These are phyloP conservation scores for Ptychoptera albimana DNA, from an alignment of 2,888 invertebrate genomes.

Conservation along the genomic window DNA sequence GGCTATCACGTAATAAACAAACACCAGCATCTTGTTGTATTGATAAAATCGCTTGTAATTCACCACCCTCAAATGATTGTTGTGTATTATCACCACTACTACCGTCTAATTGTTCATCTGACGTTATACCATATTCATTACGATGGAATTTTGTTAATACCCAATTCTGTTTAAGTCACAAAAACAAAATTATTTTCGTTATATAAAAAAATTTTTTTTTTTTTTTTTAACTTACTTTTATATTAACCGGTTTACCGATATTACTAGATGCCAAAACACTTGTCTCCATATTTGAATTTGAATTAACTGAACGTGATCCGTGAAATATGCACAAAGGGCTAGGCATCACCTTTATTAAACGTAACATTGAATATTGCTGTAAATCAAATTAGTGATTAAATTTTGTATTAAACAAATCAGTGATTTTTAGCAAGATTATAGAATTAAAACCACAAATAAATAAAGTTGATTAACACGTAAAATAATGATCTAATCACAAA, in stretches of 20 bases:
- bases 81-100: not conserved
- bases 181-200: not conserved
- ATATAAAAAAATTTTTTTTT: not conserved
- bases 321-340: conserved; percentile 1
- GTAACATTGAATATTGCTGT: not conserved
- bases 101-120: not conserved
- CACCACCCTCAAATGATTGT: conserved; percentile 17
- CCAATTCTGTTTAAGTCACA: conserved; percentile 1
- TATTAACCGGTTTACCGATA: no score
- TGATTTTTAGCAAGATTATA: no score
- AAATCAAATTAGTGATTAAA: not conserved
- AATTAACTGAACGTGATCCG: not conserved
- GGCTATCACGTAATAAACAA: conserved; percentile 59
- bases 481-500: no score
- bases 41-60: conserved; percentile 41
- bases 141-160: conserved; percentile 1
- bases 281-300: no score
- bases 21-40: conserved; percentile 35
- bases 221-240: not conserved
- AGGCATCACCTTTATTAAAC: conserved; percentile 2
- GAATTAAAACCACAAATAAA: no score
- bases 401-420: no score
- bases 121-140: not conserved
- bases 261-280: no score
- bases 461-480: no score